Conservation (phyloP, 2,888 invertebrate species). For the Ypsolopha sequella region DNA sequence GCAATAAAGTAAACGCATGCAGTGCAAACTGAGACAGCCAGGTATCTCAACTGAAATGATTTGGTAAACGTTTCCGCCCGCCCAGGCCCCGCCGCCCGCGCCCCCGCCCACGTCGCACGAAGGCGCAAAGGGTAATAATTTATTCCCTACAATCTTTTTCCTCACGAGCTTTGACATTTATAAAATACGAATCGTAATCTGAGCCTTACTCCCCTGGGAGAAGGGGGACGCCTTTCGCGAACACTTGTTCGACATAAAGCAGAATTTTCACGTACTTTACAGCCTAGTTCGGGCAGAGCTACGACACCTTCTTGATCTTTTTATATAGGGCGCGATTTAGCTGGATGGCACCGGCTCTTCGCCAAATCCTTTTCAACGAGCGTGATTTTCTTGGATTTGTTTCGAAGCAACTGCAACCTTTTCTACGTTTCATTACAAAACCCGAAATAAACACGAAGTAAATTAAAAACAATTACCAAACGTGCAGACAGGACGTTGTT, state of each 20-base stretch:
- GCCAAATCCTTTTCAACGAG: too few relatives aligned
- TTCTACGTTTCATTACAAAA: too few relatives aligned
- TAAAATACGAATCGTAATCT: conserved; percentile 41
- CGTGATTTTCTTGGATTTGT: too few relatives aligned
- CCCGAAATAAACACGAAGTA: not conserved
- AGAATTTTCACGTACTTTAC: conserved; percentile 49
- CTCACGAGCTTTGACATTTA: conserved; percentile 39
- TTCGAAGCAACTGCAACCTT: too few relatives aligned
- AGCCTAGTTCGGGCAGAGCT: conserved; percentile 32
- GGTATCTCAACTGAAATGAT: conserved; percentile 11
- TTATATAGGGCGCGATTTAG: not conserved
- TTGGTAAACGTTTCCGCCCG: conserved; percentile 12
- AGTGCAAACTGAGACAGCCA: not conserved
- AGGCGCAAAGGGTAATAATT: conserved; percentile 18
- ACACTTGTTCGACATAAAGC: conserved; percentile 34
- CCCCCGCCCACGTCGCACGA: conserved; percentile 6
- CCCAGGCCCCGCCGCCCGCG: conserved; percentile 3
- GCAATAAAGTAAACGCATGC: too few relatives aligned
- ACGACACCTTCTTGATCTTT: conserved; percentile 19
- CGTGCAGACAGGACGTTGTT: conserved; percentile 6
- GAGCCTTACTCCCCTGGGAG: conserved; percentile 5
- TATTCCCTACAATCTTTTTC: conserved; percentile 30
- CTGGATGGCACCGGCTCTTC: not conserved
- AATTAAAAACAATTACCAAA: conserved; percentile 1
- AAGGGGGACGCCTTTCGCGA: conserved; percentile 7